phyloP scores from a whole-genome alignment of 2,797 vertebrate genomes.

The Catostomus latipinnis region DNA sequence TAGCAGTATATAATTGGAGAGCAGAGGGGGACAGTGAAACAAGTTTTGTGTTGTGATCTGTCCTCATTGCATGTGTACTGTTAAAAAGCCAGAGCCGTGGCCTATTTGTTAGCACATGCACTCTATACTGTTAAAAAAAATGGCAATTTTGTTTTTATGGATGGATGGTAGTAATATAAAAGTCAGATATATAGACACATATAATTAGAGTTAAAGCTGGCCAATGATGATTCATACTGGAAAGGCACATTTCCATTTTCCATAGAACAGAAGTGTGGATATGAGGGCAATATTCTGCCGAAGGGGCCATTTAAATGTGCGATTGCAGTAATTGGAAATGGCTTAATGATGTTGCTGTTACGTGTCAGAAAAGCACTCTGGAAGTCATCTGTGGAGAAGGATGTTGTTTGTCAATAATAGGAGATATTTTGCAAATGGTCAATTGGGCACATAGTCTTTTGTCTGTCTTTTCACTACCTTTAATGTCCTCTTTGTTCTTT shows the following conservation, averaged over 20 bases:
- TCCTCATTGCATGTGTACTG: background rate
- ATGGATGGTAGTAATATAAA: background rate
- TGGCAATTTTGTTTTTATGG: too few species aligned
- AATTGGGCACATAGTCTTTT: too few species aligned
- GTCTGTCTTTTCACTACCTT: too few species aligned
- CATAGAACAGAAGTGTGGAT: slow-evolving; percentile 18
- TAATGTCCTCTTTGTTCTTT: too few species aligned
- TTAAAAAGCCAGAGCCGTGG: background rate
- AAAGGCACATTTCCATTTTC: background rate
- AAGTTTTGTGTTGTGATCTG: background rate
- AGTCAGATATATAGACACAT: background rate
- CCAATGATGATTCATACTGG: background rate
- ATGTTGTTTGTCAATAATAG: background rate
- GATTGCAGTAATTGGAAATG: slow-evolving; percentile 11
- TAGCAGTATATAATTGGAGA: too few species aligned
- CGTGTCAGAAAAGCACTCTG: background rate
- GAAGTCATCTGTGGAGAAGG: background rate
- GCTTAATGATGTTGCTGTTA: background rate
- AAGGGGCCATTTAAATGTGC: slow-evolving; percentile 3
- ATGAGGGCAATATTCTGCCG: slow-evolving; percentile 1
- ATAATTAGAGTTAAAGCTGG: background rate
- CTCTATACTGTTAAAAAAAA: background rate
- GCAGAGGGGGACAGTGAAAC: background rate
- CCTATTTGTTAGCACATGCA: background rate
- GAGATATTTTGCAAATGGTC: background rate